Evolutionary conservation across 2,797 vertebrate genomes (phyloP), one percentile per base, ranked within the genome.

Genomic region (Epinephelus coioides): DNA sequence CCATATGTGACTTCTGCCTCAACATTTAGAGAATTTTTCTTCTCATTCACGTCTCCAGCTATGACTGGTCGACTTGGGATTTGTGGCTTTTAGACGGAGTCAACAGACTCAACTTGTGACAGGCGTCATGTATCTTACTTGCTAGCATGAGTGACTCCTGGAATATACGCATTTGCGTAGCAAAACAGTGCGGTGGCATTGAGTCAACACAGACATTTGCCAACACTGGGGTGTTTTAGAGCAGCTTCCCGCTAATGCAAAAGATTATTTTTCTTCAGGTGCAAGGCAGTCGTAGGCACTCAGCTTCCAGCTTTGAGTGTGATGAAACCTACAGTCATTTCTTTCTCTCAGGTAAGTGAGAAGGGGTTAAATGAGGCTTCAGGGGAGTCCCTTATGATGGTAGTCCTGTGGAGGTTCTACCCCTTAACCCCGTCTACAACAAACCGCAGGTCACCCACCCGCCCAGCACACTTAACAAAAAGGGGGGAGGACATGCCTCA

Each of bases 301-400:
- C 47, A 13, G 34, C 79, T 72, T 92, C 83, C 85, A 85, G 89
- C 78, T 94, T 53, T 93, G 88, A 92, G 83, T 92, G 67, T 83
- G 73, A 68, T 5, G 84, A 93, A 91, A 92, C 88, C 78, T 38
- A 84, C 71, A 90, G 88, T 93, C 91, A 91, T 91, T 38, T 91
- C 88, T 78, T 69, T 73, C 46, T 78, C 55, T 65, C 69, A 72
- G 73, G 85, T 89, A 63, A 84, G 14, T 49, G 51, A 67, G 50
- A 78, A 27, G 43, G 67, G 84, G 62, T 55, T 68, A 76, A 77
- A 64, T 44, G 44, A 81, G 69, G 49, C 53, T 38, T 23, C 3
- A 50, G 85, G 87, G 76, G 78, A 92, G 85, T 90, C 61, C 86
- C 88, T 65, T 12, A 0, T n/a, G 1, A 34, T 49, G 1, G n/a